These are phyloP conservation scores for Alitta virens DNA, from an alignment of 2,888 invertebrate species.

Conservation along the genomic window DNA sequence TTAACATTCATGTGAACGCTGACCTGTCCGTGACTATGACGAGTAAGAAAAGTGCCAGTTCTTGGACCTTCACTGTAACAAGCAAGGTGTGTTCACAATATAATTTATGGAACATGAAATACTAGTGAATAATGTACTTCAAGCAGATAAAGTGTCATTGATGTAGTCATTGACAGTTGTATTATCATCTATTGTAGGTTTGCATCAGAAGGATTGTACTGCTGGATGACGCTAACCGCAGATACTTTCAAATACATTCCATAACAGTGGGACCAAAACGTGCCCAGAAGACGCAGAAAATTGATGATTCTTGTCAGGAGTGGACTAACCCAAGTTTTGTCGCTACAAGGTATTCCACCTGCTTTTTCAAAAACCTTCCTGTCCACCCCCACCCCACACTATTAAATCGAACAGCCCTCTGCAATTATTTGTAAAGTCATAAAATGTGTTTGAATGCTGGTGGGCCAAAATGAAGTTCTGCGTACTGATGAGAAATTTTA, in stretches of 20 bases:
- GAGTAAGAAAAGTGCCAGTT: constrained; percentile 48
- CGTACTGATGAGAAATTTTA: too few species aligned
- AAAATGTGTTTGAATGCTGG: too few species aligned
- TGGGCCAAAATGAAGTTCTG: too few species aligned
- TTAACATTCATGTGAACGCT: constrained; percentile 62
- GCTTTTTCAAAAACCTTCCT: too few species aligned
- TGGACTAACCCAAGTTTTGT: constrained; percentile 57
- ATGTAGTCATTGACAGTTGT: too few species aligned
- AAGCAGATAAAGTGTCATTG: too few species aligned
- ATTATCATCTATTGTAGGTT: constrained; percentile 46
- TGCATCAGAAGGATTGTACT: constrained; percentile 66
- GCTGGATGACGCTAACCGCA: constrained; percentile 70
- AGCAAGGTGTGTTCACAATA: constrained; percentile 54
- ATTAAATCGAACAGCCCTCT: too few species aligned
- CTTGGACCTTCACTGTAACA: constrained; percentile 53
- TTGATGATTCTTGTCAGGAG: constrained; percentile 56
- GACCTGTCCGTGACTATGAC: constrained; percentile 59
- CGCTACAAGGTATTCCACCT: constrained; percentile 2
- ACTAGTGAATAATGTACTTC: too few species aligned
- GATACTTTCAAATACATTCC: constrained; percentile 67
- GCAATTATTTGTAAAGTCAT: too few species aligned
- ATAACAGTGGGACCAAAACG: constrained; percentile 55
- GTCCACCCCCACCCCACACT: too few species aligned
- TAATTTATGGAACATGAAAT: too few species aligned
- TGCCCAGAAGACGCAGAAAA: constrained; percentile 49